Evolutionary conservation across 92 coral and sea anemone species (phyloP).

Genomic region (Porites divaricata): DNA sequence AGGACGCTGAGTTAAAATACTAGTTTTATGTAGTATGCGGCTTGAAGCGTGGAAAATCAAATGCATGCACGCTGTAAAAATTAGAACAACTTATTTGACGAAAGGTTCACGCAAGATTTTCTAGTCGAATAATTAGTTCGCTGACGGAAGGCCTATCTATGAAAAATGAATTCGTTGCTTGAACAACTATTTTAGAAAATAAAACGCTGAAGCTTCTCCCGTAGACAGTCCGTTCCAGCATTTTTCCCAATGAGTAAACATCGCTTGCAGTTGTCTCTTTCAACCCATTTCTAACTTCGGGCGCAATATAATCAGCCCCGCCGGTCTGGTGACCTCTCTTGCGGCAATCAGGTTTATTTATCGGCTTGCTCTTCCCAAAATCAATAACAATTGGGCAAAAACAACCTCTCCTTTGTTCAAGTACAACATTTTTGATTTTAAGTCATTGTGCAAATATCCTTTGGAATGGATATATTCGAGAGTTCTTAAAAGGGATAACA

Average conservation of each 20-base stretch:
- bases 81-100: too few species aligned
- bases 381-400: constrained; percentile 48
- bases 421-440: constrained; percentile 64
- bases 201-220: constrained; percentile 28
- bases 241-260: constrained; percentile 50
- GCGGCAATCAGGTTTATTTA: constrained; percentile 23
- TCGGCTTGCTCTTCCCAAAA: constrained; percentile 58
- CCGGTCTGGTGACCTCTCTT: too few species aligned
- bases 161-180: too few species aligned
- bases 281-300: constrained; percentile 48
- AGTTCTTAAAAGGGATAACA: constrained; percentile 35
- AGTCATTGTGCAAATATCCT: constrained; percentile 56
- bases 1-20: too few species aligned
- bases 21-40: too few species aligned
- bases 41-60: too few species aligned
- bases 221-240: constrained; percentile 44
- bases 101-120: too few species aligned
- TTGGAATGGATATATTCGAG: constrained; percentile 44
- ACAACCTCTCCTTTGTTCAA: constrained; percentile 16
- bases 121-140: too few species aligned
- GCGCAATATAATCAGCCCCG: constrained; percentile 62
- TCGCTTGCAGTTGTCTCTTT: constrained; percentile 46
- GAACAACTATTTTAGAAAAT: too few species aligned
- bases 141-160: too few species aligned
- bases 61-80: too few species aligned